Base-by-base conservation (phyloP, 2,888 invertebrate species). In the Nomada fabriciana region DNA sequence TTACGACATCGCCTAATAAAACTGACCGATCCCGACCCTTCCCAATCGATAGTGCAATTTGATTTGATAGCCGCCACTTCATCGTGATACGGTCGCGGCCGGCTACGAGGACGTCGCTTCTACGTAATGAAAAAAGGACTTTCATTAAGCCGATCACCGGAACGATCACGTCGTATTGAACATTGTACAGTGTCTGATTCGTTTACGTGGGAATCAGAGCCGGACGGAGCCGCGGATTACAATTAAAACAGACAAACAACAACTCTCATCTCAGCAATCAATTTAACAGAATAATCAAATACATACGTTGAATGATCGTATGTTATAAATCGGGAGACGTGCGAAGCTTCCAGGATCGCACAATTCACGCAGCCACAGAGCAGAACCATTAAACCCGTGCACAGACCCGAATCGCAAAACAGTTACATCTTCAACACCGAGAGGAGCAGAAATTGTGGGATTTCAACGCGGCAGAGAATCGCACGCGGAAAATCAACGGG, bases 21-120 rank as follows among this genome's bases (percentile, higher is more conserved):
- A 67, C 29, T 52, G 65, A 68, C 55, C 55, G 53, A 68, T 55
- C 15, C 67, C n/a, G 20, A 3, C 42, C 15, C 42, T 20, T 15
- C 4, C 15, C 68, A 53, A 68, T 68, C 68, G 68, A 68, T 68
- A 55, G 53, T 42, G 42, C 42, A 42, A 68, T 68, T 68, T 55
- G 55, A 68, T 68, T 68, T 55, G 42, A 68, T 42, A 18, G 23
- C 18, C 42, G 9, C 36, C 53, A 2, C n/a, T 64, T n/a, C n/a
- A n/a, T 15, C 53, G 9, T 3, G 65, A 29, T n/a, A 52, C 65
- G 52, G 29, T 60, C n/a, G 52, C 2, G 50, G 29, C 20, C 36
- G 18, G 55, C 15, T 36, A 5, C 13, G n/a, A n/a, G 52, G n/a
- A 65, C 36, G 52, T 15, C 36, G 52, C 29, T 64, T 13, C 7